These are phyloP conservation scores for Motacilla alba DNA, from an alignment of 2,113 vertebrate species.

Conservation along the genomic window DNA sequence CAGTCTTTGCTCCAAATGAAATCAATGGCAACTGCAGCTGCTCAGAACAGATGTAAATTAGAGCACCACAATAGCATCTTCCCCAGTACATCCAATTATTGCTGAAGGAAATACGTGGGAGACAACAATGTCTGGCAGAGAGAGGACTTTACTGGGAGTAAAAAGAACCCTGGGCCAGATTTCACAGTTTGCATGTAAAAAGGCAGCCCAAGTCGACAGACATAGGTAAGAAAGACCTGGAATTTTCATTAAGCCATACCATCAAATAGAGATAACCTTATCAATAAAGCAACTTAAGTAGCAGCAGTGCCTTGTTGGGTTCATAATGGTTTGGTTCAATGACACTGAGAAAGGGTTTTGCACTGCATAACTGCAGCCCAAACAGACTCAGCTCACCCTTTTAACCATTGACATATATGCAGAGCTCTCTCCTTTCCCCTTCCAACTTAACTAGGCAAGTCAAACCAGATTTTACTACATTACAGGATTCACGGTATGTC, in stretches of 20 bases:
- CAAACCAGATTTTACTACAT: neutral
- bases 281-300: neutral
- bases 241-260: neutral
- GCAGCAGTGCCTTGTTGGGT: neutral
- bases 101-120: neutral
- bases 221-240: neutral
- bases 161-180: neutral
- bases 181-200: neutral
- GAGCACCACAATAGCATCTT: neutral
- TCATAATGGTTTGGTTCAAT: neutral
- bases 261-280: neutral
- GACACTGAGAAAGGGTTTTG: neutral
- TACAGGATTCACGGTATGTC: neutral
- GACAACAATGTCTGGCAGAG: neutral
- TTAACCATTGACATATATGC: neutral
- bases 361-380: neutral
- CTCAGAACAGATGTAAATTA: slow-evolving; percentile 15
- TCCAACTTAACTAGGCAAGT: neutral
- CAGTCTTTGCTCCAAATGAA: neutral
- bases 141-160: neutral
- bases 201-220: neutral
- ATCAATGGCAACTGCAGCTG: neutral
- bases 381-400: neutral
- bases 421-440: neutral
- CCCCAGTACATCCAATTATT: neutral